Evolutionary conservation across 2,888 invertebrate species (phyloP), one percentile per base, ranked within the genome.

Genomic region (Linnaemya tessellans): DNA sequence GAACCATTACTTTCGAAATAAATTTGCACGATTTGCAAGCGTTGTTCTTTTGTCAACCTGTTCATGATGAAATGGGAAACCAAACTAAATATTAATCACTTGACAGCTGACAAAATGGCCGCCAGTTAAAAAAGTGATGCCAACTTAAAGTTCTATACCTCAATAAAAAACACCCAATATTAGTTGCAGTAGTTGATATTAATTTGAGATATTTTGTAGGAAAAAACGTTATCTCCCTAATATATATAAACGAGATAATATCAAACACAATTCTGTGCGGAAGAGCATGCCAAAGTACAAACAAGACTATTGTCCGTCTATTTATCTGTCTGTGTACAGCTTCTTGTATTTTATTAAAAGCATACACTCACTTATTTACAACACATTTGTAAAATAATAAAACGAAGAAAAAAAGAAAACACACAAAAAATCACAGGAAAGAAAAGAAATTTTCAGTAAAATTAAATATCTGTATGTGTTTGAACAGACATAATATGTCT

Each of bases 341-440:
- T 20, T 35, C 35, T 46, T 58, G 38, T 38, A 58, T 11, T 18
- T 46, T n/a, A 46, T 67, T 30, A 49, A 30, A 67, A 49, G 30
- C 30, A 49, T 67, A 49, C 22, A 8, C 58, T 35, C 13, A 80
- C 25, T 20, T 58, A 65, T 46, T 56, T 30, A 58, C n/a, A 58
- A 56, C 54, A 70, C 20, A 60, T 46, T 60, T 60, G 35, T 20
- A 74, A 49, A 62, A 54, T 70, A 49, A 62, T 20, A 74, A 62
- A 62, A 41, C 54, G 49, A n/a, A 68, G 49, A 9, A 46, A 58
- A 11, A 41, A n/a, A 41, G 46, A 13, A 38, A 1, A 62, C 5
- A 43, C 7, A 54, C 15, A 43, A 60, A 80, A 71, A 80, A 80
- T 65, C 38, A 65, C 51, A 43, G 71, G 58, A 73, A 58, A 73